Evolutionary conservation across 2,797 vertebrate species (phyloP), one percentile per base, ranked within the genome.

Genomic region (Toxotes lorentzi): DNA sequence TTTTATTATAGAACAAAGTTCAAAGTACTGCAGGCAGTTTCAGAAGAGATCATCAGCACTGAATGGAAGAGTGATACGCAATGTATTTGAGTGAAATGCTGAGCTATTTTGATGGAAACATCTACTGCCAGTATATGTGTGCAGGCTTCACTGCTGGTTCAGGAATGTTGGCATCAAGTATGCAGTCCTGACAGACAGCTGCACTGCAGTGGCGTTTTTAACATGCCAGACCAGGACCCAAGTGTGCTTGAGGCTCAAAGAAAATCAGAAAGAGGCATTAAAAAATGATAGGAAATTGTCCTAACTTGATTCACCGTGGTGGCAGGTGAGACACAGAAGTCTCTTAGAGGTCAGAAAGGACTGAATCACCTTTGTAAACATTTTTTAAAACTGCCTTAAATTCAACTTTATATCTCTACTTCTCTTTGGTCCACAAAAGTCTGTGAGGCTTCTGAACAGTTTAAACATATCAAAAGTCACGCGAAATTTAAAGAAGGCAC

Each of bases 171-270:
- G 96, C 96, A 97, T 96, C 92, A 95, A 91, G 95, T 94, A 90
- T 95, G 95, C 95, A 94, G 88, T 93, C 94, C 95, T 95, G 90
- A 93, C 94, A 94, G 96, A 96, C 97, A 99, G 97, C 97, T 99
- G 97, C 96, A 95, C 92, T 86, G 94, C 95, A 95, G 95, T 94
- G 95, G 95, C 95, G 94, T 95, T 95, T 97, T 94, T 95, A 95
- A 90, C 91, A 89, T 93, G 92, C 91, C 91, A 92, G 62, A 81
- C 84, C 95, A 96, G 95, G 76, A 95, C 91, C 93, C 78, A 1
- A 93, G 94, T 91, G 87, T 93, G 95, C 83, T 71, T 72, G 91
- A 94, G 94, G 93, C 91, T 93, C 93, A 69, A 89, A 90, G 90
- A 91, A 92, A 92, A 94, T 40, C 51, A 45, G 89, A 91, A 54